Conservation (phyloP, 1,140 invertebrate genomes). For the Trichonephila inaurata region DNA sequence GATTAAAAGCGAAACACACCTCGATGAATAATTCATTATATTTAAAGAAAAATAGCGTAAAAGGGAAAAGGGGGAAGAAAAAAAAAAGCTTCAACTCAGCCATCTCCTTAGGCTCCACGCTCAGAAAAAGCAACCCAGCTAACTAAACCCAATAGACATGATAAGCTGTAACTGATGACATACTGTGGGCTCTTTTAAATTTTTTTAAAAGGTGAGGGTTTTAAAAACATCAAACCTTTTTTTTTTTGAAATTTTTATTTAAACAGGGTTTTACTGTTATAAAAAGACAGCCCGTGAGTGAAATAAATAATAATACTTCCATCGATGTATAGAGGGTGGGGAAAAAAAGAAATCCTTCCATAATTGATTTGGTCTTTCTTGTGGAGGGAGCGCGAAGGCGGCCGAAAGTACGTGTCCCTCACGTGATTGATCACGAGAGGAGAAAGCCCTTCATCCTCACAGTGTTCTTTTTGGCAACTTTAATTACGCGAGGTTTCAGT, state of each 20-base stretch:
- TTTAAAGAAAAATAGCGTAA: constrained; percentile 48
- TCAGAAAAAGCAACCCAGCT: constrained; percentile 43
- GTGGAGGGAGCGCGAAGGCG: not conserved
- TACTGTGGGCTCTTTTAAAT: constrained; percentile 34
- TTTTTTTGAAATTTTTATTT: not conserved
- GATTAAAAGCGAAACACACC: constrained; percentile 65
- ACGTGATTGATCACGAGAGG: constrained; percentile 71
- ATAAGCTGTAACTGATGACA: constrained; percentile 73
- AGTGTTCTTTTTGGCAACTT: constrained; percentile 75
- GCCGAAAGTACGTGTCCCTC: constrained; percentile 51
- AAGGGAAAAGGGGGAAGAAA: constrained; percentile 9
- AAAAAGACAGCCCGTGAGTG: constrained; percentile 34
- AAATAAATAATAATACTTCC: constrained; percentile 64
- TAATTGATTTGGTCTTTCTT: constrained; percentile 72
- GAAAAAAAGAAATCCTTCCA: constrained; percentile 47
- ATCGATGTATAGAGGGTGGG: constrained; percentile 42
- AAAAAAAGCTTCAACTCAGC: constrained; percentile 5
- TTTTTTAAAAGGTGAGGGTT: constrained; percentile 30
- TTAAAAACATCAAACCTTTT: constrained; percentile 41
- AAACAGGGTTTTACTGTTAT: constrained; percentile 31
- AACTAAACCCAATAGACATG: constrained; percentile 67
- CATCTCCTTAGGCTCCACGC: constrained; percentile 2
- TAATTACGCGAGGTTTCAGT: constrained; percentile 75
- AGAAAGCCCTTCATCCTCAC: constrained; percentile 70
- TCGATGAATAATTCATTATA: constrained; percentile 74